A percentile compares a stretch with the other conserved stretches of the same genome.
phyloP scores from a whole-genome alignment of 30 jellyfish, hydroid and myxozoan species.

The Turritopsis dohrnii region DNA sequence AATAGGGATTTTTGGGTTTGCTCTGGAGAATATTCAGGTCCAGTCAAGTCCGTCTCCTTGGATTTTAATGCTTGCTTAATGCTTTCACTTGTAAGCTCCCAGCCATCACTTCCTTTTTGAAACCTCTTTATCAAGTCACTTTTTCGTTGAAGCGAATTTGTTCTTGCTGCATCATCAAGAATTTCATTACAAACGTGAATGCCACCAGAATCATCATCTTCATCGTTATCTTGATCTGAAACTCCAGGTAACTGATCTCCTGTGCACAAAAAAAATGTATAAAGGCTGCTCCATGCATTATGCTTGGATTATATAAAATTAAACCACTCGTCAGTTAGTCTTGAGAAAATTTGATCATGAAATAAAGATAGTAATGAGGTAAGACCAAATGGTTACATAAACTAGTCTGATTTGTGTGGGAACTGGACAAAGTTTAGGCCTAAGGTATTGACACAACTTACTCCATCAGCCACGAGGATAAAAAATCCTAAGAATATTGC shows the following conservation, averaged over 20 bases:
- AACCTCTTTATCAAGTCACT: slow-evolving; percentile 16
- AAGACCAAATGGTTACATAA: too few species aligned
- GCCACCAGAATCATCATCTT: slow-evolving; percentile 3
- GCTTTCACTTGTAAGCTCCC: slow-evolving; percentile 16
- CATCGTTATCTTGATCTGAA: slow-evolving; percentile 8
- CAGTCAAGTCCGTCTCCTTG: slow-evolving; percentile 38
- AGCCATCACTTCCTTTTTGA: slow-evolving; percentile 17
- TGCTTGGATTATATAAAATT: too few species aligned
- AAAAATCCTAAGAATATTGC: too few species aligned
- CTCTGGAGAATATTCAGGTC: slow-evolving; percentile 32
- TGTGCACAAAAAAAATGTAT: not conserved
- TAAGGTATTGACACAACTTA: too few species aligned
- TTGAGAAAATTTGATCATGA: too few species aligned
- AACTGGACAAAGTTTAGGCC: too few species aligned
- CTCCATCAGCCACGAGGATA: too few species aligned
- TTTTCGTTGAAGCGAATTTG: slow-evolving; percentile 9
- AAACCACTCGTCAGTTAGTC: too few species aligned
- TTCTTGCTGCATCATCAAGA: not conserved
- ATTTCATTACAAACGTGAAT: not conserved
- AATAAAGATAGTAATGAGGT: too few species aligned
- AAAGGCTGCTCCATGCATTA: too few species aligned
- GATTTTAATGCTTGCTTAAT: not conserved
- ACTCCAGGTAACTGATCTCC: not conserved
- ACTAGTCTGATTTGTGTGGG: too few species aligned
- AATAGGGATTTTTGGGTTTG: not conserved